Conservation (phyloP, 2,113 vertebrate species). For the Anguilla japonica region DNA sequence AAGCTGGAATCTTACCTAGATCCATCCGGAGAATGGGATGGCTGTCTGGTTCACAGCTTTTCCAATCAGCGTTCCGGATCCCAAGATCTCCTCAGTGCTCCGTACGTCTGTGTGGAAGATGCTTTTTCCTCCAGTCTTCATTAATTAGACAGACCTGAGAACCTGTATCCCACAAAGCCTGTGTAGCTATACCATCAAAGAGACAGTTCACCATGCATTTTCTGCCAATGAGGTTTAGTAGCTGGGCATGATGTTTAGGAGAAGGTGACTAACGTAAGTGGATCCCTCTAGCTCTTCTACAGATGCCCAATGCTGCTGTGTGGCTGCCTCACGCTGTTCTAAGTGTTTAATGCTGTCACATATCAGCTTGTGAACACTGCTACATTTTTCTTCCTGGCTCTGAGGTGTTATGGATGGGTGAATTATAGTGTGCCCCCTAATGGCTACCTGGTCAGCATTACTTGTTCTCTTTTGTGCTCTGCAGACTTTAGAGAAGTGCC, state of each 20-base stretch:
- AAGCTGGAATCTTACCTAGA: slow-evolving; percentile 26
- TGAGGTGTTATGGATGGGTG: too few species aligned
- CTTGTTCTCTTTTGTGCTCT: not conserved
- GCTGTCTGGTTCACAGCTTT: slow-evolving; percentile 24
- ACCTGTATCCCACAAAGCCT: slow-evolving; percentile 27
- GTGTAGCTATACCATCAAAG: slow-evolving; percentile 14
- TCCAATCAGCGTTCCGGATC: not conserved
- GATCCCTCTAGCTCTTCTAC: not conserved
- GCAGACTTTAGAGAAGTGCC: slow-evolving; percentile 33
- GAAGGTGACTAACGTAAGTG: not conserved
- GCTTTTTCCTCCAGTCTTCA: slow-evolving; percentile 12
- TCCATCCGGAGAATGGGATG: slow-evolving; percentile 4
- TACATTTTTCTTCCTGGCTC: too few species aligned
- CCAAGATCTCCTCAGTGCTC: slow-evolving; percentile 13
- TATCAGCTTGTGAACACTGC: not conserved
- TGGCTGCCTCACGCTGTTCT: not conserved
- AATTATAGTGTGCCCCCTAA: too few species aligned
- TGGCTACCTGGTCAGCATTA: too few species aligned
- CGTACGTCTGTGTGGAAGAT: slow-evolving; percentile 13
- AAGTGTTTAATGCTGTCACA: not conserved
- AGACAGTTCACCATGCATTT: slow-evolving; percentile 14
- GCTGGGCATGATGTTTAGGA: not conserved
- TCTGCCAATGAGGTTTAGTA: slow-evolving; percentile 26
- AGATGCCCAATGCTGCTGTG: not conserved
- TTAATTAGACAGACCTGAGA: not conserved